Evolutionary conservation across 2,888 invertebrate species (phyloP).

Genomic region (Eristalis tenax): DNA sequence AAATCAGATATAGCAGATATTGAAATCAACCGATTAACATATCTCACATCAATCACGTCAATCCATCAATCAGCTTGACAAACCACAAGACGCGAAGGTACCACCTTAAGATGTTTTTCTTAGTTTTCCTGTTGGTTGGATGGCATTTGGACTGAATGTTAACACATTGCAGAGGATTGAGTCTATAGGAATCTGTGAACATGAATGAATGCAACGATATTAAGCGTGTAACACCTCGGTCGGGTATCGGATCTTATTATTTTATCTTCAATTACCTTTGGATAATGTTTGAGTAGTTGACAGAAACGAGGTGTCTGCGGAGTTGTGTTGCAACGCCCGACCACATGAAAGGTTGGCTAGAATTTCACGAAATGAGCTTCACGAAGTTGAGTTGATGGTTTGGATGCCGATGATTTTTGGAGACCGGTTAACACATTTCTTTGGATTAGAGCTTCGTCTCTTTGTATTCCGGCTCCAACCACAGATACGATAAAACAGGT

Average conservation of each 20-base stretch:
- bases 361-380: not conserved
- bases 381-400: too few relatives aligned
- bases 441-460: too few relatives aligned
- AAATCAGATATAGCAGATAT: not conserved
- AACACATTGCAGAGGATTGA: not conserved
- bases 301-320: not conserved
- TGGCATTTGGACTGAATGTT: not conserved
- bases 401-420: too few relatives aligned
- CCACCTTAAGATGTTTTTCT: not conserved
- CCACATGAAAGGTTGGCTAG: not conserved
- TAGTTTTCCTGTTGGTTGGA: not conserved
- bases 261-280: not conserved
- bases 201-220: not conserved
- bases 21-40: not conserved
- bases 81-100: slow-evolving; percentile 5
- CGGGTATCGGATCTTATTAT: not conserved
- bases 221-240: not conserved
- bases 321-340: not conserved
- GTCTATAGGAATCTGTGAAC: not conserved
- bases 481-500: too few relatives aligned
- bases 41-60: not conserved
- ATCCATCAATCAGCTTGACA: not conserved
- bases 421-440: too few relatives aligned
- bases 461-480: too few relatives aligned
- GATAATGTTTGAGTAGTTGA: not conserved